A percentile compares a stretch with the other conserved stretches of the same genome.
These are phyloP conservation scores for Acanthochromis polyacanthus DNA, from an alignment of 2,113 vertebrate genomes.

Conservation along the genomic window DNA sequence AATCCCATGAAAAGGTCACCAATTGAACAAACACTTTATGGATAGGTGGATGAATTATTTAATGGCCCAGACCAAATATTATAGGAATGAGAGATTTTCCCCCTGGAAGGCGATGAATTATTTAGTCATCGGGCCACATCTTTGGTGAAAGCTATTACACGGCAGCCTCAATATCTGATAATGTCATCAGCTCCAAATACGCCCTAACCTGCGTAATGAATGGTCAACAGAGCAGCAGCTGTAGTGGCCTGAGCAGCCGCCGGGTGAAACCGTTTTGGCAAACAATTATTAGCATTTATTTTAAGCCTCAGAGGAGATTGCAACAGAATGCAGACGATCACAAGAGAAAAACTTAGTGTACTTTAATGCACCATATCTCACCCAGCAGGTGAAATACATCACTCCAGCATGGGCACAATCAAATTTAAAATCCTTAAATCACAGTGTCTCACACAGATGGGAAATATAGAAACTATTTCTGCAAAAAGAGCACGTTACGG, in stretches of 20 bases:
- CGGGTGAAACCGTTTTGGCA: conserved; percentile 32
- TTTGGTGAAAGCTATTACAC: conserved; percentile 72
- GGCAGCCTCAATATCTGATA: conserved; percentile 68
- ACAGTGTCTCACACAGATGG: neutral
- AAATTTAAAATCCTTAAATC: neutral
- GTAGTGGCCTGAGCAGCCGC: conserved; percentile 4
- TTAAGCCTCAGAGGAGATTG: conserved; percentile 17
- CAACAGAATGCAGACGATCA: neutral
- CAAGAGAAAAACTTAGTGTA: conserved; percentile 3
- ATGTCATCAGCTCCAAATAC: conserved; percentile 66
- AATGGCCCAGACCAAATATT: conserved; percentile 76
- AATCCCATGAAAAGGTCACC: conserved; percentile 79
- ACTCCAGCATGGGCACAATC: neutral
- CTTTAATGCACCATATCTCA: neutral
- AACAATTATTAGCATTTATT: conserved; percentile 61
- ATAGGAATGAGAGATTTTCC: conserved; percentile 56
- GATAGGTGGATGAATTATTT: conserved; percentile 77
- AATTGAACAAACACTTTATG: conserved; percentile 81
- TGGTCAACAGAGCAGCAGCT: conserved; percentile 53
- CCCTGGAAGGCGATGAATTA: conserved; percentile 74
- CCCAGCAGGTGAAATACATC: neutral
- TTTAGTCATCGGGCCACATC: conserved; percentile 71
- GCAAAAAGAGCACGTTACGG: neutral
- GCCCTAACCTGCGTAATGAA: conserved; percentile 57
- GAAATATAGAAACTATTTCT: neutral